Conservation (phyloP, 2,888 invertebrate genomes). For the Alsophila aescularia region DNA sequence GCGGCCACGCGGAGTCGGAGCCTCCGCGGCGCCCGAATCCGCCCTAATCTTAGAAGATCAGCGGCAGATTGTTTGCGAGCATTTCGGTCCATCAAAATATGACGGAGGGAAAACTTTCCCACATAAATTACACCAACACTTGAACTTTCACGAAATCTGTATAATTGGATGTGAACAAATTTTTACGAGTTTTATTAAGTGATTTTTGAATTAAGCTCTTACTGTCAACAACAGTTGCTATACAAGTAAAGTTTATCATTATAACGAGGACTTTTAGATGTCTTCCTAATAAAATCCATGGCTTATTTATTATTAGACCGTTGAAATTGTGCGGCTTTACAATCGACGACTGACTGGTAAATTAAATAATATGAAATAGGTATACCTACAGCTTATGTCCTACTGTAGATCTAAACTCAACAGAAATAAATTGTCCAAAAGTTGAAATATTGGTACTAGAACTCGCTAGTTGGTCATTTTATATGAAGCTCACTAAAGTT, state of each 20-base stretch:
- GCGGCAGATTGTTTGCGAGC: slow-evolving; percentile 79
- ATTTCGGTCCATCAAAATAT: slow-evolving; percentile 77
- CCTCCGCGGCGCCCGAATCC: slow-evolving; percentile 74
- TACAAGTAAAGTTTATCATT: neutral
- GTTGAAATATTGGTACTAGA: too few relatives aligned
- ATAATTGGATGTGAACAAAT: slow-evolving; percentile 30
- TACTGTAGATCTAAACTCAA: too few relatives aligned
- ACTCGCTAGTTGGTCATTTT: too few relatives aligned
- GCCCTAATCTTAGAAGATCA: slow-evolving; percentile 78
- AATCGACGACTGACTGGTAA: too few relatives aligned
- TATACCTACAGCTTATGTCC: too few relatives aligned
- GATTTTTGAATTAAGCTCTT: slow-evolving; percentile 1
- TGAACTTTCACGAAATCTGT: slow-evolving; percentile 37
- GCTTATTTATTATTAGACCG: too few relatives aligned
- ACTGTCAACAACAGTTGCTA: neutral
- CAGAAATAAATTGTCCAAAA: too few relatives aligned
- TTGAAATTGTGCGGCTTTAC: too few relatives aligned
- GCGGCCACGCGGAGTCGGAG: slow-evolving; percentile 77
- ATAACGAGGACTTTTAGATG: neutral
- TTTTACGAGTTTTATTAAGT: neutral
- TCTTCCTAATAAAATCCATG: too few relatives aligned
- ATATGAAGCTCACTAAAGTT: too few relatives aligned
- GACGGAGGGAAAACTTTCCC: slow-evolving; percentile 66
- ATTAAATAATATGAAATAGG: too few relatives aligned
- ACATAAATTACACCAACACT: slow-evolving; percentile 67